These are phyloP conservation scores for Phaedon cochleariae DNA, from an alignment of 2,888 invertebrate genomes.

Conservation along the genomic window DNA sequence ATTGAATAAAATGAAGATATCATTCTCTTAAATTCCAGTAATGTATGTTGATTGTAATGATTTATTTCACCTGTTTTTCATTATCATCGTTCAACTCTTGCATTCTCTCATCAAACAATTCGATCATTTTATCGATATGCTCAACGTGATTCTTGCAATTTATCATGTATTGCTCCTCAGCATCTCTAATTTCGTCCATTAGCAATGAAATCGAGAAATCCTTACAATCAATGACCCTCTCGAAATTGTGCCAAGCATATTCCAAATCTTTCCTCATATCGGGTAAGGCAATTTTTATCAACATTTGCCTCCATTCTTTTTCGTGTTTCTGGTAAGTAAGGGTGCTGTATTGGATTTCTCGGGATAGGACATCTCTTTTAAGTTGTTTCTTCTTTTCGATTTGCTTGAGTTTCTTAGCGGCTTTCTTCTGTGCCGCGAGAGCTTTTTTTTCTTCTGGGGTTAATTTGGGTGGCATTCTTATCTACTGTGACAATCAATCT, in stretches of 20 bases:
- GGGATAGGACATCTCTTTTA: conserved; percentile 54
- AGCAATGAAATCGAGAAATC: conserved; percentile 60
- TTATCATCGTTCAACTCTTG: conserved; percentile 54
- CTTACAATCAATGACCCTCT: conserved; percentile 62
- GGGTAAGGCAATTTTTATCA: conserved; percentile 59
- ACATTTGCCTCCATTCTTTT: conserved; percentile 59
- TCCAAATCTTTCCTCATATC: conserved; percentile 58
- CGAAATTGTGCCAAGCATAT: conserved; percentile 61
- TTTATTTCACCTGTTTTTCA: conserved; percentile 46
- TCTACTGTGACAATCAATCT: not conserved
- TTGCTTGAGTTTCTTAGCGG: conserved; percentile 46
- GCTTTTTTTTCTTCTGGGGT: conserved; percentile 47
- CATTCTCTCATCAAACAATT: conserved; percentile 54
- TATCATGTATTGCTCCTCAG: conserved; percentile 60
- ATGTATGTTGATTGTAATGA: no score
- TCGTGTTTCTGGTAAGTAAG: conserved; percentile 54
- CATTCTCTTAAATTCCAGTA: no score
- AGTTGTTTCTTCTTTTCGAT: conserved; percentile 49
- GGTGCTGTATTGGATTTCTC: conserved; percentile 59
- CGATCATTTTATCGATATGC: conserved; percentile 57
- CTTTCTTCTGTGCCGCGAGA: conserved; percentile 43
- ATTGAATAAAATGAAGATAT: no score
- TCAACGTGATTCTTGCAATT: conserved; percentile 58
- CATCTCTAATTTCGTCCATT: conserved; percentile 58
- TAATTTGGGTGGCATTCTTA: conserved; percentile 30